Base-by-base conservation (phyloP, 2,113 vertebrate genomes). In the Peromyscus polionotus region DNA sequence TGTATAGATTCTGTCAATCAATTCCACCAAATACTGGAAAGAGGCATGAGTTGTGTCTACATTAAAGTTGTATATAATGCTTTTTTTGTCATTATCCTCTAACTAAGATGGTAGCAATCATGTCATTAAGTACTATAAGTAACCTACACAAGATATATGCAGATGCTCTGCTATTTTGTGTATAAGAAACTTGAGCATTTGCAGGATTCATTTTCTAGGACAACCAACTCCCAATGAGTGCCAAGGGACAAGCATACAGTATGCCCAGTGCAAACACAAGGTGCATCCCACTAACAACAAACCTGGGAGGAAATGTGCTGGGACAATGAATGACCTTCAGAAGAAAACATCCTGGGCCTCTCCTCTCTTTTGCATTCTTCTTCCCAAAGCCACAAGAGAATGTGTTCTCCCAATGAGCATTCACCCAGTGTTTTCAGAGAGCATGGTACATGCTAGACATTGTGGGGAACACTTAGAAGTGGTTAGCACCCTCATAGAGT, bases 371-470 rank as follows among this genome's bases (percentile, higher is more conserved):
- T 42, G 2, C 61, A 54, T 17, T 63, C 81, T 88, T 94, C 28
- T 63, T 63, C n/a, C 48, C 36, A 22, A 90, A 89, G 45, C 2
- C 39, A 42, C 39, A 89, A 68, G 13, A 61, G 33, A 86, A 63
- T 48, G 33, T 76, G n/a, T 31, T 68, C 28, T 70, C 31, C 59
- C 19, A 22, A 4, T 28, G 51, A 94, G 5, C 63, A 36, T 12
- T 57, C 59, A 45, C 13, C 8, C 19, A 39, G 1, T 31, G 51
- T 75, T 75, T 77, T 24, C 17, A 57, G 20, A 67, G n/a, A 90
- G 0, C 51, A 28, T 16, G 10, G 22, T 4, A 13, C 12, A n/a
- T 0, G 3, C 9, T 59, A 22, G 77, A 51, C 51, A 33, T 13
- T 17, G 17, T 22, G 13, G 19, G 31, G 36, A 73, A 36, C 26